Base-by-base conservation (phyloP, 2,888 invertebrate species). In the Anagyrus pseudococci region DNA sequence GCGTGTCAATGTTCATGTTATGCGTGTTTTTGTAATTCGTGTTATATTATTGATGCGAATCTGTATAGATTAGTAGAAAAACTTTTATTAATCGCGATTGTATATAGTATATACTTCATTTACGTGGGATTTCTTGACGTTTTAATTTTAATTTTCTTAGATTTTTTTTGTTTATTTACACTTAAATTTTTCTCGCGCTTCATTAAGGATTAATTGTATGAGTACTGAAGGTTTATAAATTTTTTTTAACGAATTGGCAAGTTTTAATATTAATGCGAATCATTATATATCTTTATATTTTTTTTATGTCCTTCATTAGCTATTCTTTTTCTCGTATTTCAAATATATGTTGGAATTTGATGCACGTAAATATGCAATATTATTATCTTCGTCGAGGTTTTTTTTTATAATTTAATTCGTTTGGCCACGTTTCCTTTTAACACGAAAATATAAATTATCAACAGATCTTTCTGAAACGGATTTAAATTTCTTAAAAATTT, bases 61-160 rank as follows among this genome's bases (percentile, higher is more conserved):
- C 67, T 73, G 68, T 70, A 71, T 71, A 71, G 71, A 73, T 72
- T 68, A 72, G 72, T 73, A 73, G 71, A 74, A 73, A 73, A 72
- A 73, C 70, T 66, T 71, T 72, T 72, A 44, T 43, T 43, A 43
- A 46, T 54, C 66, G 64, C 67, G 58, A 43, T 44, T 47, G 46
- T 61, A 67, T 60, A 66, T 59, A 37, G 43, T 67, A 55, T 46
- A 58, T 33, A 49, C 55, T 52, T 61, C 23, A 62, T 56, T 58
- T 52, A 62, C 40, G 49, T 55, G 41, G 43, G 25, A 40, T 56
- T 19, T 50, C 29, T 58, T 23, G 29, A 56, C 25, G 47, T 26
- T 29, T 57, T 43, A n/a, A n/a, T n/a, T n/a, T n/a, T n/a, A n/a
- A n/a, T n/a, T n/a, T n/a, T n/a, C n/a, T n/a, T n/a, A n/a, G n/a